phyloP scores from a whole-genome alignment of 2,888 invertebrate species.

The Chaetogeoica ovagalla region DNA sequence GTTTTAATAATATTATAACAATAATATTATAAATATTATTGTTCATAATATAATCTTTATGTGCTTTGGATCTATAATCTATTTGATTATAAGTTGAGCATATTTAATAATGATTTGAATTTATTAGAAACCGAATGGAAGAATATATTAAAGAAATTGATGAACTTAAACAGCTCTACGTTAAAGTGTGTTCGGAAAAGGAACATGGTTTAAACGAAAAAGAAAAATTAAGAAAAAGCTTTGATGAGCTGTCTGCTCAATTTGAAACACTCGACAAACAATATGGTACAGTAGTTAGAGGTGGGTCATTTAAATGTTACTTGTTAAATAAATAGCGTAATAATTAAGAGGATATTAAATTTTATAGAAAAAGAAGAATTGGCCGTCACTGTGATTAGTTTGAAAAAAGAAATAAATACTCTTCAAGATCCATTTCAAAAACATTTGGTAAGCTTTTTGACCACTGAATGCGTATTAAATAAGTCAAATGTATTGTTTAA shows the following conservation, averaged over 20 bases:
- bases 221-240: conserved; percentile 39
- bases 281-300: conserved; percentile 29
- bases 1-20: too few species aligned
- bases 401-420: conserved; percentile 25
- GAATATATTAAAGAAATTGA: conserved; percentile 47
- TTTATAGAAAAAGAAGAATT: conserved; percentile 47
- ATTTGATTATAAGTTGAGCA: background rate
- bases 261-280: conserved; percentile 44
- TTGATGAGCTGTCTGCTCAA: conserved; percentile 26
- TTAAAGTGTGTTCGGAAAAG: conserved; percentile 46
- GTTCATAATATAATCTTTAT: too few species aligned
- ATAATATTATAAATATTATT: too few species aligned
- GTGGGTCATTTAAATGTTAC: background rate
- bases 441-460: conserved; percentile 18
- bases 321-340: background rate
- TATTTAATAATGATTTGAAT: background rate
- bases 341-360: background rate
- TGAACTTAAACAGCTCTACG: conserved; percentile 44
- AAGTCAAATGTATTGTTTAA: too few species aligned
- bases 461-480: background rate
- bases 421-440: conserved; percentile 34
- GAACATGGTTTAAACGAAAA: conserved; percentile 43
- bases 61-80: too few species aligned
- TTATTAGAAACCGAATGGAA: conserved; percentile 37
- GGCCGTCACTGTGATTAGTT: conserved; percentile 10